Conservation (phyloP, 2,113 vertebrate species). For the Myiopsitta monachus region DNA sequence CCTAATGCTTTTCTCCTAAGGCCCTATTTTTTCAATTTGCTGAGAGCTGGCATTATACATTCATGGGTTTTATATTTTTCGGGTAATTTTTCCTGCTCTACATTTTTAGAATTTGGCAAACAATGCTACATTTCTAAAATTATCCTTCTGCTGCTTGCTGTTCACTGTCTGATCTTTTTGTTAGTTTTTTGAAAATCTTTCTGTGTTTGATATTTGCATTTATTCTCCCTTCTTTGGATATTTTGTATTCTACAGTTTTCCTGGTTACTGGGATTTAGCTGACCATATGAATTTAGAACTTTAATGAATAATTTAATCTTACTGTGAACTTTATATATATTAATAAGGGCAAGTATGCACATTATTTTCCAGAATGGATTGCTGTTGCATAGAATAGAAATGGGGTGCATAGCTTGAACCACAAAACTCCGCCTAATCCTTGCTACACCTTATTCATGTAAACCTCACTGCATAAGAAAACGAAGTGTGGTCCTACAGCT, state of each 20-base stretch:
- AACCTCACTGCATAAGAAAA: neutral
- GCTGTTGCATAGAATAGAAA: neutral
- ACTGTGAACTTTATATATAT: neutral
- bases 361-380: neutral
- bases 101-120: neutral
- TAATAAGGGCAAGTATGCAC: neutral
- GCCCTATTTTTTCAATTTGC: neutral
- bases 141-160: neutral
- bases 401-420: neutral
- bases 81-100: neutral
- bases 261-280: neutral
- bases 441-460: neutral
- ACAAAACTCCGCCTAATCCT: neutral
- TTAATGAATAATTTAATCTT: conserved; percentile 6
- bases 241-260: neutral
- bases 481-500: neutral
- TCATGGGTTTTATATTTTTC: neutral
- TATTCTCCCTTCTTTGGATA: neutral
- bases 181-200: neutral
- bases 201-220: neutral
- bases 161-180: neutral
- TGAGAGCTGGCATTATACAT: neutral
- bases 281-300: neutral
- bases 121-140: neutral
- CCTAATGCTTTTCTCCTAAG: neutral